Base-by-base conservation (phyloP, 2,797 vertebrate species). In the Pangasius larnaudii region DNA sequence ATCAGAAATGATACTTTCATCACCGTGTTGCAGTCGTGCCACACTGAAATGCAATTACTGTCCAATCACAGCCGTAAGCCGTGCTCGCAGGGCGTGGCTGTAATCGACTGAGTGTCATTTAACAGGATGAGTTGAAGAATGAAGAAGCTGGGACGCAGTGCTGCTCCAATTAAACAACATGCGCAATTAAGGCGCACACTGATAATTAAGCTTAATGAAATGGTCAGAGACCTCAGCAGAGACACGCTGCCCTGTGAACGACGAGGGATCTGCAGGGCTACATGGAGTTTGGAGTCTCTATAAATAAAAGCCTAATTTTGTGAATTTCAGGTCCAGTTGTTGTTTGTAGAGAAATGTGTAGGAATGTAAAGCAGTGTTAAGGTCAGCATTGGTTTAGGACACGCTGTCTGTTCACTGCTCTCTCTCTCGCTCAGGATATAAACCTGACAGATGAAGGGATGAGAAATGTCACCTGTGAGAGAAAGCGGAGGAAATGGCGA, bases 401-500 rank as follows among this genome's bases (percentile, higher is more conserved):
- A 61, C 24, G 18, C 24, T 22, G 22, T 58, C 39, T 42, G 39
- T 42, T 42, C 30, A 0, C 36, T 22, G 14, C 33, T 71, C 14
- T n/a, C 14, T n/a, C 69, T n/a, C n/a, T 71, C 69, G 5, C 69
- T 71, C 69, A 24, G 39, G 36, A 24, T 39, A 22, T 24, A 72
- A 72, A 42, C 69, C 51, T 49, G 51, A 36, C 7, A 36, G 51
- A 22, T 39, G 78, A 36, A 11, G n/a, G n/a, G 19, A 27, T 46
- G 19, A 75, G 11, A 69, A 22, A 33, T 8, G 81, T 94, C 39
- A 97, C 97, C 95, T 97, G 95, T 97, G 97, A 79, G 96, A 91
- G 42, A 96, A 97, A 87, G 96, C 91, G 71, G 97, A 98, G 0
- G 97, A 92, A n/a, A 96, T 95, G 67, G 97, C 97, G 86, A 97